phyloP scores from a whole-genome alignment of 2,888 invertebrate genomes.

The Vanessa cardui region DNA sequence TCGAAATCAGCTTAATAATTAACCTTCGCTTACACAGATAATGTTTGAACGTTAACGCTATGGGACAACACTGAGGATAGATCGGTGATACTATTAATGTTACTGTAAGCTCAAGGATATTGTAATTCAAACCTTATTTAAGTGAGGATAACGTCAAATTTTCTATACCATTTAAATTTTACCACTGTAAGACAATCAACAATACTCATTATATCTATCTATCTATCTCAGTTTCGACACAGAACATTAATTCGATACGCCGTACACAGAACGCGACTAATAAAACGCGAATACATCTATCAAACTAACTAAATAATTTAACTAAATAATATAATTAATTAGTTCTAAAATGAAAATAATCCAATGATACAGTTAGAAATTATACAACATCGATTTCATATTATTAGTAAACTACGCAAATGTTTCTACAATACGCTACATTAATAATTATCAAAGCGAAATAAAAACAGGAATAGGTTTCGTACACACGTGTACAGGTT shows the following conservation, averaged over 20 bases:
- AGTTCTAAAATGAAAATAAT: constrained; percentile 50
- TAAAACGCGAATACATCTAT: constrained; percentile 12
- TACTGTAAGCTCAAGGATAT: neutral
- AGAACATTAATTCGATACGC: constrained; percentile 5
- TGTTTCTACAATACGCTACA: constrained; percentile 9
- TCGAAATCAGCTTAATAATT: constrained; percentile 8
- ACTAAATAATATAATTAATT: constrained; percentile 47
- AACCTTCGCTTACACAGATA: constrained; percentile 4
- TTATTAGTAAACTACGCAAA: constrained; percentile 25
- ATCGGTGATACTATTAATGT: neutral
- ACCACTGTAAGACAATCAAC: neutral
- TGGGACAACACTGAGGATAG: constrained; percentile 10
- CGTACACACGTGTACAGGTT: constrained; percentile 2
- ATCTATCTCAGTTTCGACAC: neutral
- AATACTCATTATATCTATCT: neutral
- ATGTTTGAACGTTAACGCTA: constrained; percentile 5
- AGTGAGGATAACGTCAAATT: neutral
- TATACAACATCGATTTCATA: constrained; percentile 56
- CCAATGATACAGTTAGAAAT: constrained; percentile 57
- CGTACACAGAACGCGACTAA: neutral
- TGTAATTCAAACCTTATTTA: constrained; percentile 1
- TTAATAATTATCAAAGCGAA: constrained; percentile 16
- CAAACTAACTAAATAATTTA: constrained; percentile 46
- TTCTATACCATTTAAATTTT: neutral
- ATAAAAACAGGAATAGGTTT: constrained; percentile 5